Conservation (phyloP, 2,797 vertebrate species). For the Thunnus albacares region DNA sequence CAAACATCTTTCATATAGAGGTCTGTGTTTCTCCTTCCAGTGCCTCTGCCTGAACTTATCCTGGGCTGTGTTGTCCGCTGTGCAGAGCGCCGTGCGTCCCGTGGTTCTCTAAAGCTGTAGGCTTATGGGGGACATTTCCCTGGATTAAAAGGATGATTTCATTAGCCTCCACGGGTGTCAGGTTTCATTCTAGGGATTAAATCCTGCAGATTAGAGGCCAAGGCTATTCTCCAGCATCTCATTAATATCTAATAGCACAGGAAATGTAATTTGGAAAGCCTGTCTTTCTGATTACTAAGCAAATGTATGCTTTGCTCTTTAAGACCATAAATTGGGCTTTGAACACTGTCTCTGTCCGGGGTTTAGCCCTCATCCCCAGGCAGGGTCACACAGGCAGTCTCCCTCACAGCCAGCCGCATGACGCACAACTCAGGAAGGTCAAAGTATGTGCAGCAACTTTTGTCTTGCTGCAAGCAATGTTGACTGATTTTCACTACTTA, state of each 20-base stretch:
- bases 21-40: conserved; percentile 25
- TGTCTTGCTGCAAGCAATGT: conserved; percentile 39
- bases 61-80: conserved; percentile 49
- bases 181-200: conserved; percentile 88
- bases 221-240: conserved; percentile 84
- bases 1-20: conserved; percentile 31
- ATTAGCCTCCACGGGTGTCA: conserved; percentile 86
- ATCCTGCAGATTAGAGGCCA: conserved; percentile 84
- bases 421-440: conserved; percentile 62
- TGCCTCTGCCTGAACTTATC: conserved; percentile 47
- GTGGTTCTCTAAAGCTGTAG: conserved; percentile 75
- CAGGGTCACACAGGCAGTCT: conserved; percentile 39
- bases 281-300: conserved; percentile 83
- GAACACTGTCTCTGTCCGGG: conserved; percentile 71
- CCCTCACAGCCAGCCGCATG: conserved; percentile 22
- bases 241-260: conserved; percentile 85
- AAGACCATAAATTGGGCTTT: conserved; percentile 75
- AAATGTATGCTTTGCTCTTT: conserved; percentile 81
- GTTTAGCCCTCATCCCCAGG: conserved; percentile 55
- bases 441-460: conserved; percentile 59
- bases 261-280: conserved; percentile 84
- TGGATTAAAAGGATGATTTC: conserved; percentile 88
- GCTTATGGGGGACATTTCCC: conserved; percentile 80
- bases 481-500: conserved; percentile 38
- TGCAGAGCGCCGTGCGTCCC: conserved; percentile 46